Evolutionary conservation across 2,797 vertebrate genomes (phyloP).

Genomic region (Tenualosa ilisha): DNA sequence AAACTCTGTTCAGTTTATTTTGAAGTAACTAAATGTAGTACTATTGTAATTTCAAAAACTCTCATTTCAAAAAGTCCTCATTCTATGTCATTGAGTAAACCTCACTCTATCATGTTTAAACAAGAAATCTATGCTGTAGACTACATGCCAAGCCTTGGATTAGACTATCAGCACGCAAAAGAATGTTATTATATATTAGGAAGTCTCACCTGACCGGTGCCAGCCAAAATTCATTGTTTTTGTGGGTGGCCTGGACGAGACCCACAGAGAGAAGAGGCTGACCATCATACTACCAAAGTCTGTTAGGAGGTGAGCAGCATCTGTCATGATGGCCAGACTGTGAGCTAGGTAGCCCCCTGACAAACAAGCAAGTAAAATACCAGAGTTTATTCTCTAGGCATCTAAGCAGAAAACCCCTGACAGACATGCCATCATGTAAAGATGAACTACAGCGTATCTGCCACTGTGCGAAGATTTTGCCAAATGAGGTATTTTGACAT

Average conservation of each 20-base stretch:
- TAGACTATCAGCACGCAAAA: neutral
- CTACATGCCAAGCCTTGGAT: neutral
- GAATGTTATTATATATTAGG: no score
- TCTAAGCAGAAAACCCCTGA: no score
- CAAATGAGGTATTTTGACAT: no score
- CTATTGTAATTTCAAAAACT: neutral
- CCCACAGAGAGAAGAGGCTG: conserved; percentile 96
- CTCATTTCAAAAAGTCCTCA: neutral
- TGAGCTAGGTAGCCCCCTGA: conserved; percentile 93
- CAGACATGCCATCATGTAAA: no score
- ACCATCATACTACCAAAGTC: conserved; percentile 95
- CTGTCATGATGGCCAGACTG: conserved; percentile 97
- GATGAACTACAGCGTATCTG: no score
- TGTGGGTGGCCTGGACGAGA: conserved; percentile 86
- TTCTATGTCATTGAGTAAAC: neutral
- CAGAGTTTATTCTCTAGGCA: no score
- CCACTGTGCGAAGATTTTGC: no score
- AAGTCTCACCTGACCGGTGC: conserved; percentile 87
- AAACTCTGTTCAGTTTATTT: no score
- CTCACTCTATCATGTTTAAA: neutral
- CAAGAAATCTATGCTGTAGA: neutral
- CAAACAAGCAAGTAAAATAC: neutral
- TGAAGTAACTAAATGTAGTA: neutral
- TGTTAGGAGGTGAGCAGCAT: conserved; percentile 90
- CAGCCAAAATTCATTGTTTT: conserved; percentile 93